Percentiles rank a stretch among this genome's conserved stretches.
phyloP scores from a whole-genome alignment of 2,888 invertebrate species.

The Cephus nigrinus region DNA sequence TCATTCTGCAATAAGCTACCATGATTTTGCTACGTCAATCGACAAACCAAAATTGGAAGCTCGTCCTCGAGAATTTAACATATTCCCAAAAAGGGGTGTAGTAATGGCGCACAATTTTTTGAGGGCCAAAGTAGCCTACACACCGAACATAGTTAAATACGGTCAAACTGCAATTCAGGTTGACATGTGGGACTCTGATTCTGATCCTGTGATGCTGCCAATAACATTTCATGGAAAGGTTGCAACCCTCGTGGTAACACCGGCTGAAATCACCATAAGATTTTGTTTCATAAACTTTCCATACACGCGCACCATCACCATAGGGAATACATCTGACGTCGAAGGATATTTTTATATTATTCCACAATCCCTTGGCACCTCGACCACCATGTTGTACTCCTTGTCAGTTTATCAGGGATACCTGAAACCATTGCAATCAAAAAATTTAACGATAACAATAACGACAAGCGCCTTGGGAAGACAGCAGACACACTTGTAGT shows the following conservation, averaged over 20 bases:
- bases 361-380: slow-evolving; percentile 40
- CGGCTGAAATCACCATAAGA: slow-evolving; percentile 68
- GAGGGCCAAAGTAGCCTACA: slow-evolving; percentile 64
- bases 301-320: slow-evolving; percentile 67
- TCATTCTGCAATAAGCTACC: slow-evolving; percentile 68
- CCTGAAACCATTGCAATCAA: slow-evolving; percentile 65
- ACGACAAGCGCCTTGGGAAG: slow-evolving; percentile 66
- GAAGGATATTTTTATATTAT: slow-evolving; percentile 68
- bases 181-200: slow-evolving; percentile 71
- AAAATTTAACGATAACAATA: slow-evolving; percentile 66
- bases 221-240: slow-evolving; percentile 69
- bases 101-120: slow-evolving; percentile 67
- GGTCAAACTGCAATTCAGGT: slow-evolving; percentile 68
- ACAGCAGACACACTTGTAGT: slow-evolving; percentile 53
- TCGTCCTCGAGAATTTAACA: slow-evolving; percentile 70
- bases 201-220: slow-evolving; percentile 69
- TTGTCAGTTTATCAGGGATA: slow-evolving; percentile 49
- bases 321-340: slow-evolving; percentile 67
- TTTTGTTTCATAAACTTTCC: slow-evolving; percentile 73
- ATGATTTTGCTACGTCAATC: slow-evolving; percentile 65
- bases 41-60: slow-evolving; percentile 66
- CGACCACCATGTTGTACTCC: slow-evolving; percentile 41
- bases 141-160: slow-evolving; percentile 67
- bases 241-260: slow-evolving; percentile 67
- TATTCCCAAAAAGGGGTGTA: slow-evolving; percentile 67